Conservation (phyloP, 1,140 invertebrate species). For the Drosophila bocqueti region DNA sequence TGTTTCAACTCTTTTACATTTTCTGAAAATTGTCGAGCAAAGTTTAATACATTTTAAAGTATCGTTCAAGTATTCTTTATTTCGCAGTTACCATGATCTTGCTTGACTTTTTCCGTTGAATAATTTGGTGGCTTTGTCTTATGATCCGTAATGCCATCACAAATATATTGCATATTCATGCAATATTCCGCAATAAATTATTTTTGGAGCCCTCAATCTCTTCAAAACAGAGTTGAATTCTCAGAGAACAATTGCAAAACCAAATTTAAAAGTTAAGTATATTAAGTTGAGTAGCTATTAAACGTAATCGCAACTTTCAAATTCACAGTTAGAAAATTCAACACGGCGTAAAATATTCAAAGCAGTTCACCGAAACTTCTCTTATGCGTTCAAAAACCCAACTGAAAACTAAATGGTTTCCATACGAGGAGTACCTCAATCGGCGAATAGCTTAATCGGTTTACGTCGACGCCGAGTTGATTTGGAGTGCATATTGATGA, state of each 20-base stretch:
- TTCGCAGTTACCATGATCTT: no score
- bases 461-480: slow-evolving; percentile 21
- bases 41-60: no score
- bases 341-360: background rate
- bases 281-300: background rate
- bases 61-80: no score
- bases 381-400: background rate
- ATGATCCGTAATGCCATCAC: no score
- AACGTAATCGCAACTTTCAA: background rate
- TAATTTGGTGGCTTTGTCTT: no score
- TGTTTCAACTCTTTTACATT: no score
- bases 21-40: no score
- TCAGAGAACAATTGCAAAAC: background rate
- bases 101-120: no score
- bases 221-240: background rate
- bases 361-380: background rate
- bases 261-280: background rate
- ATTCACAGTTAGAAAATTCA: background rate
- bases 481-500: slow-evolving; percentile 40
- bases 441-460: slow-evolving; percentile 36
- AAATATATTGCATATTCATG: no score
- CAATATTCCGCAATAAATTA: no score
- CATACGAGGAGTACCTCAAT: background rate
- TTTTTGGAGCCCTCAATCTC: no score
- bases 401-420: background rate